phyloP scores from a whole-genome alignment of 1,140 invertebrate species.

The Caerostris extrusa region DNA sequence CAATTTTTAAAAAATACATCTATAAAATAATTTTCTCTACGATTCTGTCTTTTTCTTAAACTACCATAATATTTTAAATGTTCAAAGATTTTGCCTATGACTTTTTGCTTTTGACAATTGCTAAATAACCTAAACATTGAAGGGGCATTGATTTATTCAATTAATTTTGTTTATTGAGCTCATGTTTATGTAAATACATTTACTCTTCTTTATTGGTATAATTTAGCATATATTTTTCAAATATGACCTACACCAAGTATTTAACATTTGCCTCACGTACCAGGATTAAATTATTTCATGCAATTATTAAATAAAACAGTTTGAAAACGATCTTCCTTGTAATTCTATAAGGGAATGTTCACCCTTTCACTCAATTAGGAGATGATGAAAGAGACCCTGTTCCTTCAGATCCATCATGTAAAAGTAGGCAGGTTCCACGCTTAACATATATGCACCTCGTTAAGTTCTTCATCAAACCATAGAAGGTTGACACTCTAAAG shows the following conservation, averaged over 20 bases:
- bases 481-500: not conserved
- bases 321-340: not conserved
- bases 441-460: not conserved
- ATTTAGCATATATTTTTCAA: not conserved
- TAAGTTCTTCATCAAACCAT: not conserved
- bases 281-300: not conserved
- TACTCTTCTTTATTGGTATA: no score
- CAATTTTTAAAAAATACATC: no score
- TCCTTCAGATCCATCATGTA: not conserved
- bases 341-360: not conserved
- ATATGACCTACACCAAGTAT: not conserved
- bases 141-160: no score
- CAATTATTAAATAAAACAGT: not conserved
- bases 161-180: no score
- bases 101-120: no score
- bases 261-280: not conserved
- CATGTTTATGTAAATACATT: no score
- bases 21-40: no score
- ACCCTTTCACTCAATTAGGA: not conserved
- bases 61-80: no score
- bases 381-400: not conserved
- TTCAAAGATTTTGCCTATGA: no score
- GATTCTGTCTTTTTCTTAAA: no score
- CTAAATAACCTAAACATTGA: no score
- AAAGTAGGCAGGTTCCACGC: not conserved